These are phyloP conservation scores for Catharus bicknelli DNA, from an alignment of 2,113 vertebrate species.

Conservation along the genomic window DNA sequence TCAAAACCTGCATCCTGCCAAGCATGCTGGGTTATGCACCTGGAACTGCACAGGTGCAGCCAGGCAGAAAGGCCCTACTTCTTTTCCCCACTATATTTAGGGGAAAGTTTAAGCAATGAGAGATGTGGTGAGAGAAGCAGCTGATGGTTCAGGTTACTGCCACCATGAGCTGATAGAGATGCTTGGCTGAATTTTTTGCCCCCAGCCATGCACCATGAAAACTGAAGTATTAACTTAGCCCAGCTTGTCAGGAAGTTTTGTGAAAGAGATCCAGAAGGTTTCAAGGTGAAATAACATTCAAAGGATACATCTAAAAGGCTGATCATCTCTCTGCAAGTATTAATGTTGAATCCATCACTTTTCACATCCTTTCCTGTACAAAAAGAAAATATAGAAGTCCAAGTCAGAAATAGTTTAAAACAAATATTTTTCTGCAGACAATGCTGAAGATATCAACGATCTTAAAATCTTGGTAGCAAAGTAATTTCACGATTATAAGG, in stretches of 20 bases:
- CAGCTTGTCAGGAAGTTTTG: not conserved
- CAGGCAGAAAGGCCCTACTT: not conserved
- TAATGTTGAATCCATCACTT: slow-evolving; percentile 84
- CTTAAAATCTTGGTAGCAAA: not conserved
- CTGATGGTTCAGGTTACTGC: not conserved
- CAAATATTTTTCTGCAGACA: not conserved
- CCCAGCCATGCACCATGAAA: not conserved
- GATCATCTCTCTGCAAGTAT: slow-evolving; percentile 86
- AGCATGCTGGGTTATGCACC: not conserved
- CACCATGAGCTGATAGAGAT: not conserved
- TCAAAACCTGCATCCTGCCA: not conserved
- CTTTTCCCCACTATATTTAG: not conserved
- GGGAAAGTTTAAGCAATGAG: not conserved
- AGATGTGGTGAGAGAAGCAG: not conserved
- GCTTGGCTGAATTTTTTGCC: not conserved
- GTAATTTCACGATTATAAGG: too few relatives aligned
- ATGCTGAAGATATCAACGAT: not conserved
- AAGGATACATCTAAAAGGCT: slow-evolving; percentile 94
- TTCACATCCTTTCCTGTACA: slow-evolving; percentile 85
- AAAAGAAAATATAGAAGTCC: not conserved
- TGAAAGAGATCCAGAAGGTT: not conserved
- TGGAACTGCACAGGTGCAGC: not conserved
- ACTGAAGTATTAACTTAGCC: not conserved
- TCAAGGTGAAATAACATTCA: not conserved
- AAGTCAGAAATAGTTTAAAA: not conserved